Base-by-base conservation (phyloP, 2,113 vertebrate species). In the Chunga burmeisteri region DNA sequence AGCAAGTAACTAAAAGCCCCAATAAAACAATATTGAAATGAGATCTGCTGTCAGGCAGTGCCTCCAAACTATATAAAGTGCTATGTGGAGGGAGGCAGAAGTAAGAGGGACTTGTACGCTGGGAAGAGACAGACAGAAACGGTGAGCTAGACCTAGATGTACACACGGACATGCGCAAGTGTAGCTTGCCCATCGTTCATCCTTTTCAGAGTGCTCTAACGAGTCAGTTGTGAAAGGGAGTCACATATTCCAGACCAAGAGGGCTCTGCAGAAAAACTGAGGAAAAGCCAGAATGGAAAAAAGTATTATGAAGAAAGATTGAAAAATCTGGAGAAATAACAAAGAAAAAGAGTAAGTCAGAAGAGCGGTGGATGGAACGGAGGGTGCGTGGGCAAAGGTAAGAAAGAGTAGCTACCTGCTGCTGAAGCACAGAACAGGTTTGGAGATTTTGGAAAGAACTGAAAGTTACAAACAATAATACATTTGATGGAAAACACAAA, bases 151-250 rank as follows among this genome's bases (percentile, higher is more conserved):
- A 36, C 42, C 26, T 18, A 5, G 30, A 9, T 14, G n/a, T 6
- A 70, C 47, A 30, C 8, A 32, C 1, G 2, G 36, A 23, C 34
- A n/a, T 34, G 10, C 9, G 3, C 2, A 20, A 16, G 44, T 0
- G 13, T 13, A 58, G 21, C 30, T 34, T 40, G 46, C 15, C 55
- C 17, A 9, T 13, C 1, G 0, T 23, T 42, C 62, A 13, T 7
- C n/a, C 42, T 44, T 67, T 27, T 21, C 49, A 16, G 18, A 49
- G 20, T 10, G 22, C 52, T 78, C 42, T 38, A 12, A 20, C 16
- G 25, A 16, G 49, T 12, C 55, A 53, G 27, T 8, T 63, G 25
- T 58, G 62, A 56, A 50, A 70, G 30, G 16, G 59, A 52, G 21
- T 27, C 61, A 59, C n/a, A 15, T 55, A 21, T 30, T 23, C 27